Base-by-base conservation (phyloP, 2,797 vertebrate species). In the Rhyacichthys aspro region DNA sequence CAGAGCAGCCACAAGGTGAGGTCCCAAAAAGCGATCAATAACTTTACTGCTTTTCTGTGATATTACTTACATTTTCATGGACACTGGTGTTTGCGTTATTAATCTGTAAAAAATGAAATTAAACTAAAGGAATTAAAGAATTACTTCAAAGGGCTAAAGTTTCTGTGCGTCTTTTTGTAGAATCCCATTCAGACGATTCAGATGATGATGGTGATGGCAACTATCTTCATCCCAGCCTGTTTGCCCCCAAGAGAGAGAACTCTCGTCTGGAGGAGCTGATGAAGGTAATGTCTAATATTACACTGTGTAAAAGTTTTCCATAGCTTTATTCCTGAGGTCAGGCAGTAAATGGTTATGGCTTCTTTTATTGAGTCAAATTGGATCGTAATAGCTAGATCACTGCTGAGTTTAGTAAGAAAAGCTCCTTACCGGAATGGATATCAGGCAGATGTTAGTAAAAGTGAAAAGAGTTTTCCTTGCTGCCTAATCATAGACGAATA, bases 211-310 rank as follows among this genome's bases (percentile, higher is more conserved):
- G 93, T 0, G 96, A 95, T 4, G 94, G 96, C 34, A 94, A 52
- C 72, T 99, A 99, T 77, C 92, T 99, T 28, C 98, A 99, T 75
- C 98, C 97, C 0, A 98, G 97, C 80, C 93, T 99, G 64, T 98
- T 98, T 78, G 98, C 97, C 0, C 93, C 96, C 5, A 96, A 94
- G 48, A 52, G 48, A 88, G 96, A 93, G 81, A 88, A 92, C 70
- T 94, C 87, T 66, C 95, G 96, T 16, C 93, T 99, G 41, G 96
- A 98, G 82, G 97, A 99, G 74, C 92, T 98, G 15, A 90, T 97
- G 81, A 99, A 96, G 95, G 97, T 96, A 85, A 46, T 41, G 12
- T 10, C 1, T 37, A 37, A 37, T 37, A 37, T 7, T 41, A 14
- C 11, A 41, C 12, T 14, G 12, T 41, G 39, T 41, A 42, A 55